Evolutionary conservation across 2,113 vertebrate genomes (phyloP).

Genomic region (Crotophaga sulcirostris): DNA sequence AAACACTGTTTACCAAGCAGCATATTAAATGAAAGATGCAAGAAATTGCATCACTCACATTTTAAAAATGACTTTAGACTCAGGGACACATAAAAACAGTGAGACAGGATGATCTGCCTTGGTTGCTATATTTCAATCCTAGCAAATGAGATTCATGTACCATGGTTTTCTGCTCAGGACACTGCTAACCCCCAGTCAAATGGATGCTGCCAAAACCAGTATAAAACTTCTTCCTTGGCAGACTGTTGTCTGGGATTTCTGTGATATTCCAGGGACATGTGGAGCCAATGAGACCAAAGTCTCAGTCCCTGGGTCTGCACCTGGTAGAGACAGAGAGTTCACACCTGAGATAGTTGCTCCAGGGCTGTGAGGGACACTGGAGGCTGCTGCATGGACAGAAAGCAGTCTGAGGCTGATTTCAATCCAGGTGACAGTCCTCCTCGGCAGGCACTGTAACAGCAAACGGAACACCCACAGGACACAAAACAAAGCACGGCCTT

Average conservation of each 20-base stretch:
- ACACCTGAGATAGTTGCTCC: background rate
- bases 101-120: conserved; percentile 47
- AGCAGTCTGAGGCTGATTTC: background rate
- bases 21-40: conserved; percentile 80
- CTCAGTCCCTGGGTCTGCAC: background rate
- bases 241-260: background rate
- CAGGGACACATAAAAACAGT: conserved; percentile 70
- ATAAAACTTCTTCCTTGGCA: background rate
- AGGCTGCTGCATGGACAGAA: background rate
- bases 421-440: background rate
- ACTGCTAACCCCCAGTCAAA: conserved; percentile 25
- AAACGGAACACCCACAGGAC: background rate
- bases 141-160: conserved; percentile 65
- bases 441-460: background rate
- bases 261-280: background rate
- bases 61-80: conserved; percentile 81
- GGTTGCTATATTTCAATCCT: conserved; percentile 58
- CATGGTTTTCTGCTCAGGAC: conserved; percentile 57
- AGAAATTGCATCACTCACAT: conserved; percentile 80
- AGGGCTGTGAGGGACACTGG: fast-evolving
- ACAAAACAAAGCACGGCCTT: background rate
- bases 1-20: conserved; percentile 81
- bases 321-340: background rate
- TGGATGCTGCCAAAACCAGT: conserved; percentile 3
- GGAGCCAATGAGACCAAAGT: background rate